Evolutionary conservation across 2,888 invertebrate genomes (phyloP).

Genomic region (Oligia latruncula): DNA sequence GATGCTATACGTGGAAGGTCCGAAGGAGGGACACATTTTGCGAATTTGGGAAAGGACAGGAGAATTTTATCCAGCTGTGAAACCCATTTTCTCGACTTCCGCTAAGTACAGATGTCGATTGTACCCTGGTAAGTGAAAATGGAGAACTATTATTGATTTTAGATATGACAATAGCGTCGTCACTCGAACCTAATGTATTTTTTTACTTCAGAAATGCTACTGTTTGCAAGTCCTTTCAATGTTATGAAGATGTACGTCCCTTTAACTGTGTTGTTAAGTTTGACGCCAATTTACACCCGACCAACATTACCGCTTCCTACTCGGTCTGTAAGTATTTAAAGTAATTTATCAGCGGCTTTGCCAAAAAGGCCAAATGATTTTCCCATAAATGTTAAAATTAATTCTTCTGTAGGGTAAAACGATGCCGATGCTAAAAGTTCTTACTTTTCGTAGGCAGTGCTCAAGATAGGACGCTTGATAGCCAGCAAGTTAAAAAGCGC

Average conservation of each 20-base stretch:
- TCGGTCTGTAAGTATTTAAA: constrained; percentile 74
- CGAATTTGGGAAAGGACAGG: constrained; percentile 79
- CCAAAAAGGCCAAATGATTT: neutral
- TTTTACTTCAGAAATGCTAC: constrained; percentile 71
- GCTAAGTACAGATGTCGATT: constrained; percentile 76
- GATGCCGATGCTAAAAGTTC: neutral
- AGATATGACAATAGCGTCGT: neutral
- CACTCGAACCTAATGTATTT: neutral
- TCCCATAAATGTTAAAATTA: neutral
- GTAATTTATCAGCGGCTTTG: neutral
- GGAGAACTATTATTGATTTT: neutral
- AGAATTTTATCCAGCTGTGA: constrained; percentile 75
- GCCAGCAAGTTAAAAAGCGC: constrained; percentile 66
- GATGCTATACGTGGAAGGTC: constrained; percentile 82
- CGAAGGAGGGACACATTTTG: constrained; percentile 78
- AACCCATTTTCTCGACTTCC: constrained; percentile 79
- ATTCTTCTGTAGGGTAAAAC: neutral
- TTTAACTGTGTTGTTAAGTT: constrained; percentile 76
- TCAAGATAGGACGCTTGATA: constrained; percentile 79
- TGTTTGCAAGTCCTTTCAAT: constrained; percentile 74
- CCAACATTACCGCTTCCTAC: constrained; percentile 82
- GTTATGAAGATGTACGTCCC: constrained; percentile 82
- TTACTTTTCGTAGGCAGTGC: constrained; percentile 72
- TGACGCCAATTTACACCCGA: constrained; percentile 80
- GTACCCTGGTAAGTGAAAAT: constrained; percentile 76